Percentiles rank a stretch among this genome's conserved stretches.
phyloP scores from a whole-genome alignment of 2,113 vertebrate species.

The Pygoscelis antarcticus region DNA sequence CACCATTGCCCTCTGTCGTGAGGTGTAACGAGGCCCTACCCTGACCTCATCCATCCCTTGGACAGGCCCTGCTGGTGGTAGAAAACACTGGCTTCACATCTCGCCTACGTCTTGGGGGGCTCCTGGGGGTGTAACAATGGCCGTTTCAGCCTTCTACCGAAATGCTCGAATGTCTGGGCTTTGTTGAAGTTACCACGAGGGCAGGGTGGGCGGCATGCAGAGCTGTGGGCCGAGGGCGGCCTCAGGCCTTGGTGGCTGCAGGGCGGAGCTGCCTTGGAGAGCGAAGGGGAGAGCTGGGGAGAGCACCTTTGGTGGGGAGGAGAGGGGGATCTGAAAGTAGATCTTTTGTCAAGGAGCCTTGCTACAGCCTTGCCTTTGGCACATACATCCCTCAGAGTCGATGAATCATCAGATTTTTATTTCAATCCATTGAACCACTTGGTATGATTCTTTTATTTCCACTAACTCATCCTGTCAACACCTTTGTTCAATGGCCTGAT shows the following conservation, averaged over 20 bases:
- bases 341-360: neutral
- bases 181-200: fast-evolving
- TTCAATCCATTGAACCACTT: neutral
- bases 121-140: neutral
- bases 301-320: too few relatives aligned
- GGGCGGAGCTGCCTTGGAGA: neutral
- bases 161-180: fast-evolving
- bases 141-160: fast-evolving
- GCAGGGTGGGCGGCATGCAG: fast-evolving
- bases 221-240: neutral
- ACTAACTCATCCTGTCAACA: neutral
- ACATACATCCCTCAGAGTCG: fast-evolving
- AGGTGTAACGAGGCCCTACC: fast-evolving
- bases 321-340: neutral
- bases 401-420: neutral
- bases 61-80: fast-evolving
- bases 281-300: neutral
- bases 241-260: neutral
- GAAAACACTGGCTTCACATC: fast-evolving
- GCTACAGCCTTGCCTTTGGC: neutral
- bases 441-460: neutral
- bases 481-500: neutral
- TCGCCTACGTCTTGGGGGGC: neutral
- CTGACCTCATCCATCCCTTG: fast-evolving
- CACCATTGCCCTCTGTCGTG: fast-evolving